Base-by-base conservation (phyloP, 2,888 invertebrate species). In the Nineta flava region DNA sequence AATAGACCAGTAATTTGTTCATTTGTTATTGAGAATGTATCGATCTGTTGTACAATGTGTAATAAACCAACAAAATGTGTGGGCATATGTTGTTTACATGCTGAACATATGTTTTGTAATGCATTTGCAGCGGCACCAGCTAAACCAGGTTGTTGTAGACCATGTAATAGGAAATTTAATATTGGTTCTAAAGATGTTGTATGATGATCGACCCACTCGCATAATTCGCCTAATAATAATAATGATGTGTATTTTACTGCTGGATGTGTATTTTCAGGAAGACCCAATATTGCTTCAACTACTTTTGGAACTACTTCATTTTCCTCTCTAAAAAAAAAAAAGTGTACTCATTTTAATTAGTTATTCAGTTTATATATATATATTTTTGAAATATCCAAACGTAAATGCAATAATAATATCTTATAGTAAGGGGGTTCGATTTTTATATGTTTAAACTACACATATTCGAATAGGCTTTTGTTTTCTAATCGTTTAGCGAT, bases 171-270 rank as follows among this genome's bases (percentile, higher is more conserved):
- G 61, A 84, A 87, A 66, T 88, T 84, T 52, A 93, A 70, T 46
- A 87, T 81, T 12, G 87, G 82, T 68, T 87, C 87, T 57, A 94
- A 67, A 47, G 83, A 81, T 55, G 80, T 77, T 0, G 88, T 77
- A 70, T 95, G 93, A 57, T 77, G 76, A 61, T 92, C 87, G 49
- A 96, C 83, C 96, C 96, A 97, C 64, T 97, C 96, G 63, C 88
- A 84, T 38, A 95, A 73, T 69, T 95, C 93, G 1, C 93, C 94
- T 44, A 95, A 70, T 46, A 95, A 70, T 56, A 85, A 73, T 51
- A 93, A 81, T 57, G 93, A 90, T 0, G 95, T 95, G 63, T 86
- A 82, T 50, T 87, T 76, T 0, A 97, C 91, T 0, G 91, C 90
- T 31, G 87, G 74, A 64, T 96, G 96, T 26, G 79, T 79, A 52